Conservation (phyloP, 2,888 invertebrate genomes). For the Eupithecia dodoneata region DNA sequence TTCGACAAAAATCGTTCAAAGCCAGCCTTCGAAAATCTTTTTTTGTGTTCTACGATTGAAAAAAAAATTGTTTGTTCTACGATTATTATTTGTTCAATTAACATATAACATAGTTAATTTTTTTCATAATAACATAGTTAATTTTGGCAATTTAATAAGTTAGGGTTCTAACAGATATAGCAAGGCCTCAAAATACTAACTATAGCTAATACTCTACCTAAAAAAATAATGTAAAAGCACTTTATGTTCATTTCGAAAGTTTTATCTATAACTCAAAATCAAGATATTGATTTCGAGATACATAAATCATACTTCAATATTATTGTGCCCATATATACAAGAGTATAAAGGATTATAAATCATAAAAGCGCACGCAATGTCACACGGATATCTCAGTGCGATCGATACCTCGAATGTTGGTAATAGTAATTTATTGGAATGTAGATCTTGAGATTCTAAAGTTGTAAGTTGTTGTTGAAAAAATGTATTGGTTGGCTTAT, state of each 20-base stretch:
- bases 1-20: not conserved
- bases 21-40: not conserved
- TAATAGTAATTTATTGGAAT: slow-evolving; percentile 12
- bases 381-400: slow-evolving; percentile 35
- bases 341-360: slow-evolving; percentile 34
- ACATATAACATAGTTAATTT: not conserved
- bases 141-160: not conserved
- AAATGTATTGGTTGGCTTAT: not conserved
- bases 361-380: slow-evolving; percentile 41
- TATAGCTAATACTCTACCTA: not conserved
- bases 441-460: slow-evolving; percentile 1
- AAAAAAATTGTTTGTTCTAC: too few species aligned
- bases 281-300: slow-evolving; percentile 28
- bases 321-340: slow-evolving; percentile 19
- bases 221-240: not conserved
- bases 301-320: slow-evolving; percentile 24
- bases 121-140: not conserved
- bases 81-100: too few species aligned
- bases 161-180: not conserved
- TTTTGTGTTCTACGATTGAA: not conserved
- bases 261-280: slow-evolving; percentile 15
- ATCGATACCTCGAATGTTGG: slow-evolving; percentile 17
- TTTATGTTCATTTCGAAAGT: not conserved
- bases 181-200: not conserved
- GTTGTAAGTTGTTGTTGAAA: not conserved